These are phyloP conservation scores for Lordiphosa stackelbergi DNA, from an alignment of 1,140 invertebrate genomes.

Conservation along the genomic window DNA sequence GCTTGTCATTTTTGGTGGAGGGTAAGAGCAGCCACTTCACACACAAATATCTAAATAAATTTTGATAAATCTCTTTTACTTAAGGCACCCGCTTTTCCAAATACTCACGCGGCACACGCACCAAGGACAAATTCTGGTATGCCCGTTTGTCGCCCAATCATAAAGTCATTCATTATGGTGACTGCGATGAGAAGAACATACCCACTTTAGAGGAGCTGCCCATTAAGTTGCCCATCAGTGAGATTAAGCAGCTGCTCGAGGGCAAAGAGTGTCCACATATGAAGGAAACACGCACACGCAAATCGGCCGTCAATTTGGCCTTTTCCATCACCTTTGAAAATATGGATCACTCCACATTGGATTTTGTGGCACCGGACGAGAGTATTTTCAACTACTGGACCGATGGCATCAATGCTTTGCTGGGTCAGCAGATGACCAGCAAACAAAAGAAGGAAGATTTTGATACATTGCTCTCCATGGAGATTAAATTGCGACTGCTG, in stretches of 20 bases:
- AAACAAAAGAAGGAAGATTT: slow-evolving; percentile 92
- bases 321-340: slow-evolving; percentile 93
- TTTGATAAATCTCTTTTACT: background rate
- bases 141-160: slow-evolving; percentile 94
- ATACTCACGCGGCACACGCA: slow-evolving; percentile 88
- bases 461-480: slow-evolving; percentile 95
- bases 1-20: slow-evolving; percentile 91
- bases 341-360: slow-evolving; percentile 85
- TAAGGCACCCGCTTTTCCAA: slow-evolving; percentile 90
- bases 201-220: slow-evolving; percentile 92
- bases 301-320: slow-evolving; percentile 88
- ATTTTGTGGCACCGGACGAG: slow-evolving; percentile 95
- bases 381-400: slow-evolving; percentile 95
- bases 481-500: slow-evolving; percentile 94
- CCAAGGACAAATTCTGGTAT: slow-evolving; percentile 97
- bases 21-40: slow-evolving; percentile 78
- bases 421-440: slow-evolving; percentile 93
- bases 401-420: slow-evolving; percentile 94
- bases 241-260: slow-evolving; percentile 90
- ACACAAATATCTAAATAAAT: too few relatives aligned
- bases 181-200: slow-evolving; percentile 94
- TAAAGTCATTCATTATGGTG: slow-evolving; percentile 96
- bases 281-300: slow-evolving; percentile 89
- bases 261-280: slow-evolving; percentile 97
- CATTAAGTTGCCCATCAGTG: slow-evolving; percentile 91